Evolutionary conservation across 2,113 vertebrate species (phyloP).

Genomic region (Ammodytes dubius): DNA sequence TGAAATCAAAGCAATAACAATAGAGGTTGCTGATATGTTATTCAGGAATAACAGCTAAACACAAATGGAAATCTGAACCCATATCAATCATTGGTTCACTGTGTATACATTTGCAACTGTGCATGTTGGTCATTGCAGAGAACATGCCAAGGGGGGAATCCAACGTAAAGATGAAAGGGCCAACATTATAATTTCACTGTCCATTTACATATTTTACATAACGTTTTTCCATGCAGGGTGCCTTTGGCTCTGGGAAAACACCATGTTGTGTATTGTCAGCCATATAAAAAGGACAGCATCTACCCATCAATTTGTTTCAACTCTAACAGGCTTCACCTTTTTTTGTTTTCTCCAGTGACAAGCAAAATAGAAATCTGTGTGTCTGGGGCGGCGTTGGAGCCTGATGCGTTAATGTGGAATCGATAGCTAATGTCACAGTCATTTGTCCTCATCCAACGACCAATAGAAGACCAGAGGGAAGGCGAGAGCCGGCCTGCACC

Average conservation of each 20-base stretch:
- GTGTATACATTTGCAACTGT: neutral
- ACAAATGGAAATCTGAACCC: neutral
- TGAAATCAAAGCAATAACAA: neutral
- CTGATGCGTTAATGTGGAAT: slow-evolving; percentile 80
- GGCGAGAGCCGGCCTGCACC: slow-evolving; percentile 16
- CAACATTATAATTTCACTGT: neutral
- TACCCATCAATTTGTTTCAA: slow-evolving; percentile 66
- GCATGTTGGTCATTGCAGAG: neutral
- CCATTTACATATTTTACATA: neutral
- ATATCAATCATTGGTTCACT: neutral
- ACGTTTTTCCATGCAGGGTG: neutral
- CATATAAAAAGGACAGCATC: slow-evolving; percentile 50
- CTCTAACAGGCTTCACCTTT: slow-evolving; percentile 55
- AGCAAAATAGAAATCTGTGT: slow-evolving; percentile 81
- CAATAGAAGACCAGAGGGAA: slow-evolving; percentile 28
- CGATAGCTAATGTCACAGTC: slow-evolving; percentile 81
- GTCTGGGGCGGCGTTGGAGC: slow-evolving; percentile 69
- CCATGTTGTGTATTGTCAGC: slow-evolving; percentile 21
- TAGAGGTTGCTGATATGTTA: neutral
- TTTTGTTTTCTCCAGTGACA: slow-evolving; percentile 71
- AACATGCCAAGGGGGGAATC: neutral
- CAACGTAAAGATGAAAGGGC: neutral
- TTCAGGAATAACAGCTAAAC: neutral
- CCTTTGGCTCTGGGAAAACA: slow-evolving; percentile 35
- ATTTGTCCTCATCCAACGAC: slow-evolving; percentile 80